Conservation (phyloP, 2,113 vertebrate species). For the Seriola rivoliana region DNA sequence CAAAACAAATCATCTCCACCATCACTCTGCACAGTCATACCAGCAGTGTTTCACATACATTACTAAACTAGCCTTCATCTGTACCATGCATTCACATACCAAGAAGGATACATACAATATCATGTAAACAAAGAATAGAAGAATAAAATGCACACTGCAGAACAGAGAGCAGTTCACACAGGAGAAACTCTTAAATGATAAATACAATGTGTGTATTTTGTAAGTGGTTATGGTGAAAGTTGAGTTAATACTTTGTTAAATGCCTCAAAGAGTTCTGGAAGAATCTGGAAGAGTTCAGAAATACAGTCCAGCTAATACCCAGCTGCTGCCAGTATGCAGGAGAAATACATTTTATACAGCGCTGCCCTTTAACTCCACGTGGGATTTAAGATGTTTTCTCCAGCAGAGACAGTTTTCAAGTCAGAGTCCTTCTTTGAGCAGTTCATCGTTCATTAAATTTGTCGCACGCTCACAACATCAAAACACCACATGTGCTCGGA, state of each 20-base stretch:
- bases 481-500: conserved; percentile 37
- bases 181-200: conserved; percentile 22
- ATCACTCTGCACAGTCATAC: conserved; percentile 20
- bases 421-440: conserved; percentile 18
- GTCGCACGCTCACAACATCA: conserved; percentile 36
- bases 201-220: conserved; percentile 44
- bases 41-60: conserved; percentile 44
- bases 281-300: conserved; percentile 6
- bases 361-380: conserved; percentile 3
- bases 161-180: conserved; percentile 50
- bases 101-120: conserved; percentile 42
- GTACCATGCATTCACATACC: conserved; percentile 60
- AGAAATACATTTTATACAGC: background rate
- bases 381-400: background rate
- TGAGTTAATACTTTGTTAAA: conserved; percentile 29
- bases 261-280: background rate
- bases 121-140: conserved; percentile 48
- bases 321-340: background rate
- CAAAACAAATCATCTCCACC: conserved; percentile 33
- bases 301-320: background rate
- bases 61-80: conserved; percentile 29
- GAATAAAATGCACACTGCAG: conserved; percentile 48
- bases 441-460: conserved; percentile 8
- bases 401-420: background rate
- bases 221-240: conserved; percentile 14